Evolutionary conservation across 2,888 invertebrate genomes (phyloP).

Genomic region (Heliconius aoede): DNA sequence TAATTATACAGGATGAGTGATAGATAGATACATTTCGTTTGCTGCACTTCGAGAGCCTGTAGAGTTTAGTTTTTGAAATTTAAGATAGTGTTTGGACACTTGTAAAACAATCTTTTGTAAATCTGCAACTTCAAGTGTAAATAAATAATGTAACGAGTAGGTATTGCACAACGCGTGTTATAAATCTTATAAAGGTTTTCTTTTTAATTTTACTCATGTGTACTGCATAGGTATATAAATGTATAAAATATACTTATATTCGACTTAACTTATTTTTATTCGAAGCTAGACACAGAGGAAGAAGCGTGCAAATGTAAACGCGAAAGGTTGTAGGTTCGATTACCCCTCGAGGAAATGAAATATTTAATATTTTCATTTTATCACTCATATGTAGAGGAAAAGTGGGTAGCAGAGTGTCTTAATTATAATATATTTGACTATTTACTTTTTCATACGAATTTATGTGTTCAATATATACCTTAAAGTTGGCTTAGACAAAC

Average conservation of each 20-base stretch:
- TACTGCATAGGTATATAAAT: no score
- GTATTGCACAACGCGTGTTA: neutral
- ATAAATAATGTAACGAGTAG: neutral
- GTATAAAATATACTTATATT: no score
- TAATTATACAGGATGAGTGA: constrained; percentile 75
- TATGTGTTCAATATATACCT: neutral
- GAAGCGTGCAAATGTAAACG: no score
- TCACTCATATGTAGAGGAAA: no score
- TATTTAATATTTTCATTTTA: no score
- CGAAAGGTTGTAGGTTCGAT: no score
- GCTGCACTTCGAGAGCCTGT: constrained; percentile 18
- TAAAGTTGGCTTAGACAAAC: neutral
- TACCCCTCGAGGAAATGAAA: no score
- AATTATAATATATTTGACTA: neutral
- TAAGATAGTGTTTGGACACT: neutral
- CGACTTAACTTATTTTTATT: no score
- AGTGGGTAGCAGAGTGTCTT: no score
- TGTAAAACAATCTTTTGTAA: neutral
- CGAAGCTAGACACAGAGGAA: no score
- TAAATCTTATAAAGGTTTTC: neutral
- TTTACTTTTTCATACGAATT: neutral
- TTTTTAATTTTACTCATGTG: no score
- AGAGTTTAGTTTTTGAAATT: constrained; percentile 46
- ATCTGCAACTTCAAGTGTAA: neutral
- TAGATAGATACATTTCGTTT: constrained; percentile 62